phyloP scores from a whole-genome alignment of 2,888 invertebrate genomes.

The Oligia fasciuncula region DNA sequence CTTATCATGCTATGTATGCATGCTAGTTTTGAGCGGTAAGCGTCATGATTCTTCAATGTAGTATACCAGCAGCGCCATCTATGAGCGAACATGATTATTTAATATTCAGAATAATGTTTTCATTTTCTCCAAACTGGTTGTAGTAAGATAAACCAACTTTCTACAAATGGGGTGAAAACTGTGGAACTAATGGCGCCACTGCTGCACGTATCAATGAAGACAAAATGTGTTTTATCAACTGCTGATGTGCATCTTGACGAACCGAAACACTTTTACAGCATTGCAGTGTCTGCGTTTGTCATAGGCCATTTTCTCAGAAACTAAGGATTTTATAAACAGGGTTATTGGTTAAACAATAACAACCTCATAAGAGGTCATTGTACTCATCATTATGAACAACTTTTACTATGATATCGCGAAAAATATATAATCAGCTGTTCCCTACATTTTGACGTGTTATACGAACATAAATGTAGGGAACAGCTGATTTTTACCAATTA shows the following conservation, averaged over 20 bases:
- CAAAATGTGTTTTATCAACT: background rate
- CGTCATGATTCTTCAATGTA: background rate
- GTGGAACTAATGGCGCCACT: background rate
- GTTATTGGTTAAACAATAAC: too few relatives aligned
- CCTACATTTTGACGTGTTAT: too few relatives aligned
- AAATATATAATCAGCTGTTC: too few relatives aligned
- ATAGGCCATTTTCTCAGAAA: background rate
- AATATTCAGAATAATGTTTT: background rate
- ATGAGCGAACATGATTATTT: background rate
- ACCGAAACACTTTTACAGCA: background rate
- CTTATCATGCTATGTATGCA: background rate
- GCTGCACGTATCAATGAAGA: background rate
- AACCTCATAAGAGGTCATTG: too few relatives aligned
- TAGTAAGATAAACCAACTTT: background rate
- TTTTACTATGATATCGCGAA: too few relatives aligned
- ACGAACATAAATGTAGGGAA: too few relatives aligned
- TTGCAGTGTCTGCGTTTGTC: background rate
- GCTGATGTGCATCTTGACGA: background rate
- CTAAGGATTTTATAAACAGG: too few relatives aligned
- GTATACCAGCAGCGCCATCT: conserved; percentile 11
- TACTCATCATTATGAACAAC: too few relatives aligned
- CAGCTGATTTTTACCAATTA: too few relatives aligned
- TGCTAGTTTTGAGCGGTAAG: background rate
- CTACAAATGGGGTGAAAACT: background rate
- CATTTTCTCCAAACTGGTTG: too few relatives aligned